Conservation (phyloP, 2,797 vertebrate species). For the Myioborus miniatus region DNA sequence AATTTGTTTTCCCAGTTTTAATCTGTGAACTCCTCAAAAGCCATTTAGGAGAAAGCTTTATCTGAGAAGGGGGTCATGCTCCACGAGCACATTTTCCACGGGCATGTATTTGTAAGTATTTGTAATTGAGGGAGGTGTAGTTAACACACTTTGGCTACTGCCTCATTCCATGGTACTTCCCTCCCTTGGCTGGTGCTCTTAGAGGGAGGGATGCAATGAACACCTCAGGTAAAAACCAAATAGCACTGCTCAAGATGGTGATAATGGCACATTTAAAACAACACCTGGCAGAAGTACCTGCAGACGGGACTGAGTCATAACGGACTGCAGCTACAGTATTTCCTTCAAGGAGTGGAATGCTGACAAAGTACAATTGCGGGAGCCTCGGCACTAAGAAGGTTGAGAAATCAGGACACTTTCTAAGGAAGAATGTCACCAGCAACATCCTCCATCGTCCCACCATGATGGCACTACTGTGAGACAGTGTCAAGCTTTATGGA, state of each 20-base stretch:
- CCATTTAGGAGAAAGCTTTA: background rate
- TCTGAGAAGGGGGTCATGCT: background rate
- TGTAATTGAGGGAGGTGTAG: background rate
- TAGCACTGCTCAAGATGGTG: background rate
- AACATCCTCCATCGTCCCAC: background rate
- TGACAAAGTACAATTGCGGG: background rate
- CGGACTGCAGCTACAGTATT: background rate
- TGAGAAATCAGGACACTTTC: background rate
- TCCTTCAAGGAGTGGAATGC: background rate
- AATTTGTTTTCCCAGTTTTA: background rate
- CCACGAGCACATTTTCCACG: background rate
- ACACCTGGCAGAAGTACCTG: background rate
- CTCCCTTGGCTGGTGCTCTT: background rate
- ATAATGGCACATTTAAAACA: background rate
- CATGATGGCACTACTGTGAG: background rate
- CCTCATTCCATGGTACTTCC: background rate
- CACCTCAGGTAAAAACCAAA: background rate
- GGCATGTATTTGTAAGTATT: too few species aligned
- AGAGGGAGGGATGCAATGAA: background rate
- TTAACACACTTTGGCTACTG: background rate
- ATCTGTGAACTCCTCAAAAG: background rate
- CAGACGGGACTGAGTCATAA: background rate
- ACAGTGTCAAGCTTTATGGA: background rate
- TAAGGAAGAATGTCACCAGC: background rate
- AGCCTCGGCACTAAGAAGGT: background rate